phyloP scores from a whole-genome alignment of 2,888 invertebrate species.

The Dorcus hopei region DNA sequence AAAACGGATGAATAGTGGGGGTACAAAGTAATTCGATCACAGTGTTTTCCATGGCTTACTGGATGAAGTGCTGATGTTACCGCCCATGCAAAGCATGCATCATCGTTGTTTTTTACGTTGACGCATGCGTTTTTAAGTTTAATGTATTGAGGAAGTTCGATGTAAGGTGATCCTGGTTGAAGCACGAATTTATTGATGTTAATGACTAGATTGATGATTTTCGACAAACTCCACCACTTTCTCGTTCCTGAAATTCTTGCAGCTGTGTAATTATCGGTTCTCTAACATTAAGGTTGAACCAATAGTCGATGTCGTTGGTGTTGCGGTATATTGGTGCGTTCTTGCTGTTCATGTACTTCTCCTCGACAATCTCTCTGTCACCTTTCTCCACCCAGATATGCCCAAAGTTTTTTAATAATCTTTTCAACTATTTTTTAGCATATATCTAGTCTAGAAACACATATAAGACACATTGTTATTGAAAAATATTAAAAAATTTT shows the following conservation, averaged over 20 bases:
- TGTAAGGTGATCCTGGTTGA: slow-evolving; percentile 26
- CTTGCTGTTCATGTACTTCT: slow-evolving; percentile 28
- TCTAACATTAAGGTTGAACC: slow-evolving; percentile 24
- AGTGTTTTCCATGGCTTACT: not conserved
- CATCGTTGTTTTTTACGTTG: slow-evolving; percentile 14
- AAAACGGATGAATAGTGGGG: slow-evolving; percentile 26
- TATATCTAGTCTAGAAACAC: too few relatives aligned
- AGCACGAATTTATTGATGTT: slow-evolving; percentile 30
- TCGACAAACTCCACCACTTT: slow-evolving; percentile 27
- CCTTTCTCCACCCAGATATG: too few relatives aligned
- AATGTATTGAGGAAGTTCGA: slow-evolving; percentile 16
- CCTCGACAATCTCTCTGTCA: slow-evolving; percentile 21
- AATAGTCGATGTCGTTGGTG: slow-evolving; percentile 18
- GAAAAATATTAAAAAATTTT: too few relatives aligned
- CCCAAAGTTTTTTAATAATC: too few relatives aligned
- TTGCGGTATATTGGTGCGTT: slow-evolving; percentile 24
- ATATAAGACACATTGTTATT: too few relatives aligned
- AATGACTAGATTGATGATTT: slow-evolving; percentile 23
- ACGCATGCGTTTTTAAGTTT: slow-evolving; percentile 11
- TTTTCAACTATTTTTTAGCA: too few relatives aligned
- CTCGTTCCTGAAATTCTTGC: slow-evolving; percentile 29
- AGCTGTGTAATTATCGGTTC: slow-evolving; percentile 22
- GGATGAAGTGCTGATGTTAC: slow-evolving; percentile 10
- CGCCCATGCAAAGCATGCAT: slow-evolving; percentile 18
- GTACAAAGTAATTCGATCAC: slow-evolving; percentile 24